Evolutionary conservation across 2,888 invertebrate species (phyloP).

Genomic region (Mallateleia sp.): DNA sequence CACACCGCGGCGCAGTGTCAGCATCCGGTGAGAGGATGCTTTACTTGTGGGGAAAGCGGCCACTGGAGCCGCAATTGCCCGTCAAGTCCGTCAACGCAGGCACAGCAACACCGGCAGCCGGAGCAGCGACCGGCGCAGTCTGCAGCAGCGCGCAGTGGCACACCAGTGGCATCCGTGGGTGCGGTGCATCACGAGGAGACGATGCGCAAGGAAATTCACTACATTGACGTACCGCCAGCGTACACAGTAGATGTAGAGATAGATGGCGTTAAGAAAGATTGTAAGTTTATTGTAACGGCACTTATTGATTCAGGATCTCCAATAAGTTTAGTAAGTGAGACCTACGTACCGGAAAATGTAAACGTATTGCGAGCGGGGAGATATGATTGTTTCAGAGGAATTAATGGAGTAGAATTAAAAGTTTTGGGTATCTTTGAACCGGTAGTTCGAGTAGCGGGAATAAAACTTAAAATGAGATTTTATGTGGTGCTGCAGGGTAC

Average conservation of each 20-base stretch:
- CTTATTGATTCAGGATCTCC: neutral
- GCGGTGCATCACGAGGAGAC: no score
- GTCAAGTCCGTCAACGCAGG: neutral
- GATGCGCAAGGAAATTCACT: neutral
- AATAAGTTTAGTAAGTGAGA: neutral
- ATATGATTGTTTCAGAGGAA: no score
- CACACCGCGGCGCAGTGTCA: neutral
- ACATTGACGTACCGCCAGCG: neutral
- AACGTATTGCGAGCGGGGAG: no score
- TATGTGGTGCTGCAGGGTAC: no score
- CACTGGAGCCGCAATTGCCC: neutral
- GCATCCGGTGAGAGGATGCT: neutral
- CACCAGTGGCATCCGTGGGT: no score
- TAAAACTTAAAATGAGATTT: no score
- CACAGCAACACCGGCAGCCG: neutral
- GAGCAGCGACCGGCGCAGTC: no score
- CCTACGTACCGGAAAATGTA: no score
- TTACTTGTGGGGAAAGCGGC: neutral
- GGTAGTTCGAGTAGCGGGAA: no score
- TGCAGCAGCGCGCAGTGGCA: no score
- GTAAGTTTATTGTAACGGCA: neutral
- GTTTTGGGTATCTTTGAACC: no score
- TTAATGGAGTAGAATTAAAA: no score
- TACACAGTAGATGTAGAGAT: neutral
- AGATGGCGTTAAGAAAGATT: neutral